Conservation (phyloP, 2,888 invertebrate species). For the Pristionchus entomophagus region DNA sequence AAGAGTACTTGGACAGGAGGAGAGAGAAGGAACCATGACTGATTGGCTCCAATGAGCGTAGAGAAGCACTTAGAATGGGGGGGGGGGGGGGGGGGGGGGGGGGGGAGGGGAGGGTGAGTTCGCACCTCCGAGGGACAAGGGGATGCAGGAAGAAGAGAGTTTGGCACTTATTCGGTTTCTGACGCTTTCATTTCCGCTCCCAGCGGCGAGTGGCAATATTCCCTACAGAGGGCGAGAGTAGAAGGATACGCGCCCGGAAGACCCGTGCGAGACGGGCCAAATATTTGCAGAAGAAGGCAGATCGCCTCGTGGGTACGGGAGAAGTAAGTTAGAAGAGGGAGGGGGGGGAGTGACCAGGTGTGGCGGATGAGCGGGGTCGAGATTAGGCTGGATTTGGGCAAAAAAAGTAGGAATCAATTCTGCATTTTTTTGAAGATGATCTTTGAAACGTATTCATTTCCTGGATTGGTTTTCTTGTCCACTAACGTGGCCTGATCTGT, state of each 20-base stretch:
- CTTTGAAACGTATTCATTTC: not conserved
- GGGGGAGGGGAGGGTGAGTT: not conserved
- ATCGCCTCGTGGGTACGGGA: not conserved
- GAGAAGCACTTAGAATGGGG: conserved; percentile 14
- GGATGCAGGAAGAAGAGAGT: not conserved
- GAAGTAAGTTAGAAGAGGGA: conserved; percentile 23
- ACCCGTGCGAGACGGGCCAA: not conserved
- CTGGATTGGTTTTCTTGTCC: not conserved
- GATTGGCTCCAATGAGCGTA: conserved; percentile 9
- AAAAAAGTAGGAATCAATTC: not conserved
- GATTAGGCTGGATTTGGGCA: not conserved
- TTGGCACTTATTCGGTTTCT: too few species aligned
- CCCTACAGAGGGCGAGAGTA: not conserved
- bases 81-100: not conserved
- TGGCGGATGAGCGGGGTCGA: not conserved
- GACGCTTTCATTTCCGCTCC: too few species aligned
- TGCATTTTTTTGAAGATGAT: not conserved
- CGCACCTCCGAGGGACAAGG: conserved; percentile 7
- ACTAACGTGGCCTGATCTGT: not conserved
- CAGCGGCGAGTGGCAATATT: not conserved
- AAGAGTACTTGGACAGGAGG: not conserved
- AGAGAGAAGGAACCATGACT: not conserved
- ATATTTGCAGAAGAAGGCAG: not conserved
- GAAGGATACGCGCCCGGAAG: not conserved
- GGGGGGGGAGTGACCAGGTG: not conserved